Evolutionary conservation across 1,140 invertebrate species (phyloP).

Genomic region (Papilio xuthus): DNA sequence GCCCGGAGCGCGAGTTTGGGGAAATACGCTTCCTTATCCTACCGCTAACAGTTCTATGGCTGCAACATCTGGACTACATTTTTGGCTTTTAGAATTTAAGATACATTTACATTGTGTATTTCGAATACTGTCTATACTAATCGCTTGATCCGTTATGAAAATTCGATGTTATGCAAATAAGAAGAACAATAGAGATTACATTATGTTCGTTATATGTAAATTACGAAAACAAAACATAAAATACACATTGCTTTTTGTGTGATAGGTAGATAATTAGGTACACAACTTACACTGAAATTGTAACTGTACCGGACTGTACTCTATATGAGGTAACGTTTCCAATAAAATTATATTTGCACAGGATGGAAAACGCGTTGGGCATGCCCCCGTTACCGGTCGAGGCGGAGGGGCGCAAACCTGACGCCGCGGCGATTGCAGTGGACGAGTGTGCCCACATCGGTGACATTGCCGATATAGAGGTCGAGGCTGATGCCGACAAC

Average conservation of each 20-base stretch:
- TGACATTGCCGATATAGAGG: slow-evolving; percentile 51
- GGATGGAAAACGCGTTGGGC: slow-evolving; percentile 78
- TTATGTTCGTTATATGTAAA: not conserved
- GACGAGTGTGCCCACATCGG: slow-evolving; percentile 44
- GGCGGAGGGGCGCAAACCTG: slow-evolving; percentile 67
- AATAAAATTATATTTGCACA: slow-evolving; percentile 38
- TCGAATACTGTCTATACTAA: not conserved
- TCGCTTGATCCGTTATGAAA: too few species aligned
- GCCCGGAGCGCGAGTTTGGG: slow-evolving; percentile 14
- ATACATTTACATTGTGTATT: not conserved
- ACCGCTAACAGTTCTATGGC: slow-evolving; percentile 27
- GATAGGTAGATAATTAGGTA: not conserved
- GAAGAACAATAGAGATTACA: not conserved
- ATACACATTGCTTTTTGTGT: not conserved
- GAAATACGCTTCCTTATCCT: slow-evolving; percentile 31
- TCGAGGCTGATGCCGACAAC: slow-evolving; percentile 56
- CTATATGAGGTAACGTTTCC: not conserved
- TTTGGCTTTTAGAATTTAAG: not conserved
- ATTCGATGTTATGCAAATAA: not conserved
- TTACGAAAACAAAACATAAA: not conserved
- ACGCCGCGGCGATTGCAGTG: slow-evolving; percentile 46
- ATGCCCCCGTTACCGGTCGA: slow-evolving; percentile 73
- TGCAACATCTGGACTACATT: slow-evolving; percentile 17
- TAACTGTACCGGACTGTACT: not conserved
- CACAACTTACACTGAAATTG: not conserved